phyloP scores from a whole-genome alignment of 2,888 invertebrate genomes.

The Osedax frankpressi region DNA sequence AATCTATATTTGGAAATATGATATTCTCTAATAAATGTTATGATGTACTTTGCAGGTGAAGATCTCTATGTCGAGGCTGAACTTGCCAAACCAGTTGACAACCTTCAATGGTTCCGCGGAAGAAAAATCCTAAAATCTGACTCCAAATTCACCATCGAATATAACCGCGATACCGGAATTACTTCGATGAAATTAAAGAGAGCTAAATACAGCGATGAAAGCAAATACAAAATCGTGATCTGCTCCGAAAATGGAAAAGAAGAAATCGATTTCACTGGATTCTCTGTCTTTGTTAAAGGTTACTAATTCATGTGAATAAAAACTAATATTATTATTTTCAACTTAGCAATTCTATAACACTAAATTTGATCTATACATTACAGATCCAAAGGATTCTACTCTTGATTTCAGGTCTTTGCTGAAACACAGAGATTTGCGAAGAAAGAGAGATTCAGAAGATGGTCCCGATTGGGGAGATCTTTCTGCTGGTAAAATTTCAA shows the following conservation, averaged over 20 bases:
- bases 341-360: no score
- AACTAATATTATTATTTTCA: no score
- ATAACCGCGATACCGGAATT: constrained; percentile 21
- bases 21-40: no score
- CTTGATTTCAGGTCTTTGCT: constrained; percentile 98
- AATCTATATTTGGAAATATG: no score
- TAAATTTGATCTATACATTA: no score
- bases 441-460: constrained; percentile 58
- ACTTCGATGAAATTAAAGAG: constrained; percentile 76
- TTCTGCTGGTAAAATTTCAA: constrained; percentile 11
- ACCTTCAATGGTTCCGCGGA: constrained; percentile 75
- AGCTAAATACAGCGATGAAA: constrained; percentile 90
- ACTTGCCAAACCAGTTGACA: constrained; percentile 52
- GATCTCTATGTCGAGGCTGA: constrained; percentile 60
- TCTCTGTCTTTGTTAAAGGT: constrained; percentile 91
- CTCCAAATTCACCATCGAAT: constrained; percentile 68
- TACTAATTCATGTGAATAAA: constrained; percentile 29
- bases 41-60: constrained; percentile 25
- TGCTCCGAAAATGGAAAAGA: constrained; percentile 82
- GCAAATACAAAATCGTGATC: constrained; percentile 79
- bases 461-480: constrained; percentile 86
- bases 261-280: constrained; percentile 70
- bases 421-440: constrained; percentile 57
- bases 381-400: constrained; percentile 70
- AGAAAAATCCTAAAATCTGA: constrained; percentile 78